Base-by-base conservation (phyloP, 1,140 invertebrate species). In the Drosophila takahashii region DNA sequence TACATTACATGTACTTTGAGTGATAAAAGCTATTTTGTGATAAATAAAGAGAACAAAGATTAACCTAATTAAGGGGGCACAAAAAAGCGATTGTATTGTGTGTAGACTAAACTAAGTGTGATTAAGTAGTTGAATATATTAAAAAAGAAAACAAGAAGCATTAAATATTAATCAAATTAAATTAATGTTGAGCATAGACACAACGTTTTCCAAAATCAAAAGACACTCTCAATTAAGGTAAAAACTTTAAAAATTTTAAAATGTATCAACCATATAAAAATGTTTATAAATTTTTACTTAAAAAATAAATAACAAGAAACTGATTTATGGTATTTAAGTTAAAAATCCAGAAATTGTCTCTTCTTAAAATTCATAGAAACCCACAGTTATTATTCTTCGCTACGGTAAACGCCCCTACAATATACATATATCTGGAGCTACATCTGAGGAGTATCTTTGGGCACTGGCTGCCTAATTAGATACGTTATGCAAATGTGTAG, bases 401-500 rank as follows among this genome's bases (percentile, higher is more conserved):
- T 61, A 36, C 51, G 32, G 51, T 61, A 39, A 29, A 39, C 58
- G 58, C 52, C 59, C 34, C 29, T 13, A 32, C 15, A 18, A 60
- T n/a, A 29, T 26, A 8, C 10, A 22, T 11, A 13, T 62, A 47
- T 65, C 22, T 29, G 15, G 13, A 37, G 29, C 16, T 4, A 45
- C 36, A 36, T 34, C 51, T 36, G 37, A 26, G 29, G 42, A 70
- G 47, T 48, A 76, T 59, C 36, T 65, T 64, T 65, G 18, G 37
- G 51, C 71, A 59, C 37, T 60, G 79, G 18, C 48, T 52, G 62
- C 36, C 48, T 81, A 86, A 86, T 89, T 64, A 87, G 78, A 86
- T 86, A 86, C 83, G 70, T 47, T 87, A 86, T 87, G 83, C 75
- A 86, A 86, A 86, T 86, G 44, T 32, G 41, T 15, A 39, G 56